A percentile compares a stretch with the other conserved stretches of the same genome.
phyloP scores from a whole-genome alignment of 2,113 vertebrate species.

The Apteryx owenii region DNA sequence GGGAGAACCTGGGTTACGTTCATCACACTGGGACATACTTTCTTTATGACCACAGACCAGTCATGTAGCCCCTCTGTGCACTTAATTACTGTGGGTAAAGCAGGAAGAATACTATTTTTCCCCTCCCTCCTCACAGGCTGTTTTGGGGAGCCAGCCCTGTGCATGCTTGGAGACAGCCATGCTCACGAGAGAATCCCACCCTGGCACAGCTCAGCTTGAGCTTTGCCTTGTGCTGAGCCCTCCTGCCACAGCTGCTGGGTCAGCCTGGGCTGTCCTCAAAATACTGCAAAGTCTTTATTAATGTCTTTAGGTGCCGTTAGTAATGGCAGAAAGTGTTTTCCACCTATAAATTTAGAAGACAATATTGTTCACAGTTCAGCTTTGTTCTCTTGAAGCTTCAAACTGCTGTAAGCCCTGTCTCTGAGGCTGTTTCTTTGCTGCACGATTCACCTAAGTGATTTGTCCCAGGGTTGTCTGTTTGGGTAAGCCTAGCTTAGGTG shows the following conservation, averaged over 20 bases:
- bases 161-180: neutral
- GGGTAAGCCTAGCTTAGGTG: neutral
- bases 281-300: neutral
- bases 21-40: neutral
- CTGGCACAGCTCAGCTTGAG: rapidly evolving
- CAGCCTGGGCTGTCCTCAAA: neutral
- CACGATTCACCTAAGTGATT: neutral
- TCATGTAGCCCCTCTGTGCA: rapidly evolving
- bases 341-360: neutral
- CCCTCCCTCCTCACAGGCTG: neutral
- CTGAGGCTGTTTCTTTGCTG: neutral
- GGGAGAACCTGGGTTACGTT: neutral
- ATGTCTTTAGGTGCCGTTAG: rapidly evolving
- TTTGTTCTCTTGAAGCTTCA: neutral
- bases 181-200: rapidly evolving
- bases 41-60: neutral
- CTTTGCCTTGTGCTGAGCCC: neutral
- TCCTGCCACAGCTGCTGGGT: neutral
- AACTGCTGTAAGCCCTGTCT: neutral
- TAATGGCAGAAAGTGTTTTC: neutral
- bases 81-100: neutral
- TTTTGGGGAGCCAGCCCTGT: neutral
- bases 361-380: neutral
- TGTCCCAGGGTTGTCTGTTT: neutral
- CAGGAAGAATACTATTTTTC: neutral